phyloP scores from a whole-genome alignment of 92 coral and sea anemone genomes.

The Zoanthus sociatus region DNA sequence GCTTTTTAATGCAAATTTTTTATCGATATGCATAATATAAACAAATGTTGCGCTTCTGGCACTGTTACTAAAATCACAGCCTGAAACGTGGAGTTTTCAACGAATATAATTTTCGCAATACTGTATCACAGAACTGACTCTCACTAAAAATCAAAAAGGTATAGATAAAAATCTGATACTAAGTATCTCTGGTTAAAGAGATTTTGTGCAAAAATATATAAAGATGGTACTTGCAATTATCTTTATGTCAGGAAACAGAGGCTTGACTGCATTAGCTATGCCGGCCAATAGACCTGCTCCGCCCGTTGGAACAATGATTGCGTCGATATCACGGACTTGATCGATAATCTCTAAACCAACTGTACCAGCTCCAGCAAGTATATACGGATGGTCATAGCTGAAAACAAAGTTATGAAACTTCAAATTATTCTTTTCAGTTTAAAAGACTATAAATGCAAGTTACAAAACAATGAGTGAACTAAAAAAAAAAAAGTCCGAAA shows the following conservation, averaged over 20 bases:
- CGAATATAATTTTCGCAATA: too few species aligned
- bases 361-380: conserved; percentile 88
- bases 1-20: too few species aligned
- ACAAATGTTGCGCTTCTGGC: too few species aligned
- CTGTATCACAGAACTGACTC: neutral
- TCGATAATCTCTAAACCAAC: conserved; percentile 90
- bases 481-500: too few species aligned
- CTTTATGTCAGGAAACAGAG: conserved; percentile 78
- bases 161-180: too few species aligned
- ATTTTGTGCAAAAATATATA: neutral
- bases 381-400: conserved; percentile 88
- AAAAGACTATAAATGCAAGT: too few species aligned
- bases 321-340: conserved; percentile 81
- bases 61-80: too few species aligned
- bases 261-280: conserved; percentile 82
- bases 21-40: too few species aligned
- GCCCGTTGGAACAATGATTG: conserved; percentile 85
- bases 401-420: neutral
- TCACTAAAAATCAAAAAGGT: too few species aligned
- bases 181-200: too few species aligned
- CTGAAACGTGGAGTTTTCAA: neutral
- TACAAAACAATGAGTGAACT: neutral
- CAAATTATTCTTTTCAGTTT: neutral
- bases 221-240: conserved; percentile 70
- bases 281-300: conserved; percentile 93